These are phyloP conservation scores for Apostichopus japonicus DNA, from an alignment of 35 echinoderm and acorn worm species.

Conservation along the genomic window DNA sequence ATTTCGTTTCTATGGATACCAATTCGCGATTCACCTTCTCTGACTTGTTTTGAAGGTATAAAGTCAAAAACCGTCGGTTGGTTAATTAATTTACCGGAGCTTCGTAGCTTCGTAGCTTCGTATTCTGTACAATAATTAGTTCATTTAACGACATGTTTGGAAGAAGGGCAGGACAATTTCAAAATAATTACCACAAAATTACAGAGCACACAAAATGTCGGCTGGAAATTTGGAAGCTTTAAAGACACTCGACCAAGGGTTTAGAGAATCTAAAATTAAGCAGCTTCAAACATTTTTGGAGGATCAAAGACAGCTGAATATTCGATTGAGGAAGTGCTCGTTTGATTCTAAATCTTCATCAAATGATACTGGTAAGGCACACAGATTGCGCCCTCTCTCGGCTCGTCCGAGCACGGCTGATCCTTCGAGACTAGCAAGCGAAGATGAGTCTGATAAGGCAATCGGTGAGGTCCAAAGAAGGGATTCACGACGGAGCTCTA, in stretches of 20 bases:
- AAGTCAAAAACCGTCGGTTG: not conserved
- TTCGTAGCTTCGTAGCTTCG: not conserved
- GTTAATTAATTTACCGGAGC: not conserved
- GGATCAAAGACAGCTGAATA: constrained; percentile 24
- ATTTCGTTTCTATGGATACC: not conserved
- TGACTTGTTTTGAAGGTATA: not conserved
- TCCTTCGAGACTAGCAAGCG: not conserved
- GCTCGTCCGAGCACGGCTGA: constrained; percentile 12
- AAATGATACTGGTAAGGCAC: not conserved
- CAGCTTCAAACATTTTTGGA: constrained; percentile 38
- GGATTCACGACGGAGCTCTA: not conserved
- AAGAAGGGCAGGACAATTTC: not conserved
- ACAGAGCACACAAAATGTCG: not conserved
- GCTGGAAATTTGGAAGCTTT: constrained; percentile 23
- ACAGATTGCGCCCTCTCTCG: constrained; percentile 29
- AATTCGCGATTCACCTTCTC: not conserved
- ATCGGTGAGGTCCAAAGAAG: not conserved
- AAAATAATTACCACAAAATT: no score
- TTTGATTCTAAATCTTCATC: not conserved
- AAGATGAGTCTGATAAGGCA: not conserved
- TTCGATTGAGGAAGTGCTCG: constrained; percentile 34
- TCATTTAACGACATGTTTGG: not conserved
- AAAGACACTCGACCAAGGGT: constrained; percentile 15
- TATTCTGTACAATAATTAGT: not conserved
- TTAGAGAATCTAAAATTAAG: constrained; percentile 27